Evolutionary conservation across 2,797 vertebrate genomes (phyloP).

Genomic region (Sebastes glaucus): DNA sequence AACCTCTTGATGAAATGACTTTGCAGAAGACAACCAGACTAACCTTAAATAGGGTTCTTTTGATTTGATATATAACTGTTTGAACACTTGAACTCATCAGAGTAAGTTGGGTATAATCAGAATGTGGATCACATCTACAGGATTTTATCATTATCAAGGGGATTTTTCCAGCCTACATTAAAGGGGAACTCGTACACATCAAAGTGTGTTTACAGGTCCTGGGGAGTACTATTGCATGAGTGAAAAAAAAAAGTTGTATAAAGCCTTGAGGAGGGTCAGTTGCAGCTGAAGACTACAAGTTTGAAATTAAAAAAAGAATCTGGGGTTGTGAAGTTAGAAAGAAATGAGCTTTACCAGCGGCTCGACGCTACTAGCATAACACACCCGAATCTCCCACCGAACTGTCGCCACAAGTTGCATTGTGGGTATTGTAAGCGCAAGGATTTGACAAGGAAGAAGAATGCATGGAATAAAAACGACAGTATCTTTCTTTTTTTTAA

Average conservation of each 20-base stretch:
- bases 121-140: not conserved
- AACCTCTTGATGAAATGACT: not conserved
- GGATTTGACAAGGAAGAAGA: not conserved
- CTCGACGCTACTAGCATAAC: not conserved
- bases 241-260: not conserved
- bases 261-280: not conserved
- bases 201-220: not conserved
- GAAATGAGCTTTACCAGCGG: not conserved
- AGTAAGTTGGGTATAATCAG: not conserved
- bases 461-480: not conserved
- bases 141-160: not conserved
- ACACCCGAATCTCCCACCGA: not conserved
- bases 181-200: not conserved
- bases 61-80: not conserved
- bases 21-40: not conserved
- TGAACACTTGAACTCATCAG: not conserved
- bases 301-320: not conserved
- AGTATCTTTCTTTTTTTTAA: not conserved
- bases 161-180: not conserved
- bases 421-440: not conserved
- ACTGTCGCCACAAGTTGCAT: not conserved
- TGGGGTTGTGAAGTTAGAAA: not conserved
- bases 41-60: not conserved
- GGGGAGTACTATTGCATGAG: not conserved
- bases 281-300: not conserved